These are phyloP conservation scores for Amblyjoppa proteus DNA, from an alignment of 2,888 invertebrate species.

Conservation along the genomic window DNA sequence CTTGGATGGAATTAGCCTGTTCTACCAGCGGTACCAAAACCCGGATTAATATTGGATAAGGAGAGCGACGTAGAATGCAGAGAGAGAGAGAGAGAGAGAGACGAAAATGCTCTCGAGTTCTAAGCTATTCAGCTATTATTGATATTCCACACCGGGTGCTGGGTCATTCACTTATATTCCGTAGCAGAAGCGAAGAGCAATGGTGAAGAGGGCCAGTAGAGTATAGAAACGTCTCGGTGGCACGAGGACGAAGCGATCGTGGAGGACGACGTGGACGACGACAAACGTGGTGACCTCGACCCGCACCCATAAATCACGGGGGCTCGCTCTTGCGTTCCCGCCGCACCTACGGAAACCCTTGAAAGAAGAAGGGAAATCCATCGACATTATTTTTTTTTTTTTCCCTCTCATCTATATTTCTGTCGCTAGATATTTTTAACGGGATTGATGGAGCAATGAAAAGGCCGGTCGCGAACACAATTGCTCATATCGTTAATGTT, in stretches of 20 bases:
- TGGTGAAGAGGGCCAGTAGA: conserved; percentile 56
- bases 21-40: no score
- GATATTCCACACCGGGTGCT: conserved; percentile 57
- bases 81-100: conserved; percentile 42
- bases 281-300: conserved; percentile 69
- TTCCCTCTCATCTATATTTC: conserved; percentile 11
- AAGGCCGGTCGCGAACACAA: neutral
- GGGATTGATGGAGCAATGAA: neutral
- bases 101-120: conserved; percentile 51
- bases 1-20: no score
- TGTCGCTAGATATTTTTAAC: neutral
- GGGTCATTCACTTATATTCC: conserved; percentile 65
- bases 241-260: conserved; percentile 48
- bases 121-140: conserved; percentile 63
- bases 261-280: conserved; percentile 67
- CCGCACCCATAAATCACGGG: conserved; percentile 67
- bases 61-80: neutral
- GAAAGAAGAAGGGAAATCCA: conserved; percentile 19
- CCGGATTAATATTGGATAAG: conserved; percentile 50
- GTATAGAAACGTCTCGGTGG: conserved; percentile 61
- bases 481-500: neutral
- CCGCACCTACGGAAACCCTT: conserved; percentile 45
- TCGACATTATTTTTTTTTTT: conserved; percentile 19
- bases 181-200: conserved; percentile 50
- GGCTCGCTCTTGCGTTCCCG: conserved; percentile 35